These are phyloP conservation scores for Lutraria rhynchaena DNA, from an alignment of 1,140 invertebrate genomes.

Conservation along the genomic window DNA sequence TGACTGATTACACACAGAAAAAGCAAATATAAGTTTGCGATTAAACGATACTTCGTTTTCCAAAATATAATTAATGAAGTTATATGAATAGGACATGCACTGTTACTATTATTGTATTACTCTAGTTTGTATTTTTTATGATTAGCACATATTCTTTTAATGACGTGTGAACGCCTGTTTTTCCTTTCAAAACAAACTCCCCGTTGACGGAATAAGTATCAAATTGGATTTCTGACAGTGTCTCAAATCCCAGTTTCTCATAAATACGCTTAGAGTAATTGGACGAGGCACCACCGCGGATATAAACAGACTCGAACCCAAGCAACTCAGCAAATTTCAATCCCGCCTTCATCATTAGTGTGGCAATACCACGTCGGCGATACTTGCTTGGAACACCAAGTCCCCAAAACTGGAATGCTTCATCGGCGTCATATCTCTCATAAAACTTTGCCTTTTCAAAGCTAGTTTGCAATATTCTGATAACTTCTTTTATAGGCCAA, in stretches of 20 bases:
- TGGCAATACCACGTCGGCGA: conserved; percentile 8
- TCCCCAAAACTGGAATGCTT: conserved; percentile 18
- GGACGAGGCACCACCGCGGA: conserved; percentile 1
- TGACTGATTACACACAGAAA: no score
- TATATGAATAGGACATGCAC: no score
- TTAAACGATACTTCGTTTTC: no score
- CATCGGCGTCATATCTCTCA: neutral
- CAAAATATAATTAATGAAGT: no score
- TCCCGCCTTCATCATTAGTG: neutral
- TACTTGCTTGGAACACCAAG: conserved; percentile 14
- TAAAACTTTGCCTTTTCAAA: neutral
- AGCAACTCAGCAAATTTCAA: conserved; percentile 7
- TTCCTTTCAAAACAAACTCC: no score
- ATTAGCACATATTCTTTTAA: no score
- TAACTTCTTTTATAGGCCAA: neutral
- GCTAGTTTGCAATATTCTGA: neutral
- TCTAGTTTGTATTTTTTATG: no score
- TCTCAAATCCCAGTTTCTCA: conserved; percentile 15
- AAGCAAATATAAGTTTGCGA: no score
- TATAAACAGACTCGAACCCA: neutral
- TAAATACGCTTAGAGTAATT: conserved; percentile 33
- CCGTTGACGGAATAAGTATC: neutral
- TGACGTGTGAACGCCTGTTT: no score
- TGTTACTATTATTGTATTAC: no score
- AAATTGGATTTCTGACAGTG: neutral